A percentile compares a stretch with the other conserved stretches of the same genome.
phyloP scores from a whole-genome alignment of 2,888 invertebrate genomes.

The Agrotis segetum region DNA sequence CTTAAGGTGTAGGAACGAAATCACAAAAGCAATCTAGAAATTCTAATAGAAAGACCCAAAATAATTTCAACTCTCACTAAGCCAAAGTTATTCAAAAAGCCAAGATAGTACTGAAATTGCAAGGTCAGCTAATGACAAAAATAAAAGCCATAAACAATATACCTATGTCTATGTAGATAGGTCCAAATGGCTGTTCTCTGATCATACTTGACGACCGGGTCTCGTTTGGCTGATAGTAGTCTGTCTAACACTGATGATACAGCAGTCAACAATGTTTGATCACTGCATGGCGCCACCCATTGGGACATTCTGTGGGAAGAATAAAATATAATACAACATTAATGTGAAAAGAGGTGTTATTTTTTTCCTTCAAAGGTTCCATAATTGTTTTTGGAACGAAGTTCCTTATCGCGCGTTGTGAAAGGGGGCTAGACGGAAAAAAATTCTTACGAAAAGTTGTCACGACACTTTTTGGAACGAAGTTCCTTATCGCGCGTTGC shows the following conservation, averaged over 20 bases:
- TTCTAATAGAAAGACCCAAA: too few relatives aligned
- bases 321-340: constrained; percentile 3
- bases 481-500: too few relatives aligned
- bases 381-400: too few relatives aligned
- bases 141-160: background rate
- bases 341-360: background rate
- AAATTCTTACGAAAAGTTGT: too few relatives aligned
- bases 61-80: background rate
- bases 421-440: too few relatives aligned
- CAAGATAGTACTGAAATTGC: background rate
- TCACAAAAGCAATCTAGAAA: too few relatives aligned
- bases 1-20: too few relatives aligned
- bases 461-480: too few relatives aligned
- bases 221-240: constrained; percentile 95
- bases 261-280: constrained; percentile 94
- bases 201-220: constrained; percentile 98
- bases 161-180: constrained; percentile 96
- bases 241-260: constrained; percentile 97
- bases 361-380: too few relatives aligned
- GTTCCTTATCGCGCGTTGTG: too few relatives aligned
- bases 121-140: background rate
- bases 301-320: constrained; percentile 89
- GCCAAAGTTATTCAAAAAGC: background rate
- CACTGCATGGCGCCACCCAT: constrained; percentile 90
- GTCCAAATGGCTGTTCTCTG: constrained; percentile 98